Conservation (phyloP, 2,113 vertebrate genomes). For the Phalacrocorax carbo region DNA sequence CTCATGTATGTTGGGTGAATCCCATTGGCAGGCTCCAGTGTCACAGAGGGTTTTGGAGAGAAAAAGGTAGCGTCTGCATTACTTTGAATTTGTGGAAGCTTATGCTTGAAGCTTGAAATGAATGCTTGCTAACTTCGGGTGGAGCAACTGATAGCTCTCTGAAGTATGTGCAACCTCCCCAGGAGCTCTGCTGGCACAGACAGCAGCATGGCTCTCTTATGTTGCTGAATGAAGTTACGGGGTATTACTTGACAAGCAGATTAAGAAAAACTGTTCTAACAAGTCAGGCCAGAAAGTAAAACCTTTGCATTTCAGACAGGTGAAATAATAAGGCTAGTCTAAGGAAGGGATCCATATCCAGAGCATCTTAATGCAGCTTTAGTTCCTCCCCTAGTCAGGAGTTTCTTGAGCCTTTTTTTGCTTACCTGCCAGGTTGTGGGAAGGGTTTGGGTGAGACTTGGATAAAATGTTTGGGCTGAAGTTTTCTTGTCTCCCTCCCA, state of each 20-base stretch:
- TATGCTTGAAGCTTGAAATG: not conserved
- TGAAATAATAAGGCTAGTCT: slow-evolving; percentile 5
- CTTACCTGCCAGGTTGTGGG: not conserved
- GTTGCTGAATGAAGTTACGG: not conserved
- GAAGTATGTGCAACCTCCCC: not conserved
- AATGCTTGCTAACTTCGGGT: not conserved
- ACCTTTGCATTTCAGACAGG: not conserved
- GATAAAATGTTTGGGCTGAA: not conserved
- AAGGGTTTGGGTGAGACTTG: not conserved
- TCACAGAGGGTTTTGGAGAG: not conserved
- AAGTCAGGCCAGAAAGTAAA: not conserved
- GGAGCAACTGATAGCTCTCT: not conserved
- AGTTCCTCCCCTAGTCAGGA: not conserved
- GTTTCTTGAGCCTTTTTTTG: not conserved
- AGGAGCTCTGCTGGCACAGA: not conserved
- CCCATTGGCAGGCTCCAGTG: not conserved
- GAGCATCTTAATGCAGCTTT: not conserved
- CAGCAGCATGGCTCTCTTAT: not conserved
- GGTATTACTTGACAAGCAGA: not conserved
- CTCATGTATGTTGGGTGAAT: not conserved
- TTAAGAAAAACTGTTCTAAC: not conserved
- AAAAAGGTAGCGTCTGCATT: not conserved
- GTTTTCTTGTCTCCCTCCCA: slow-evolving; percentile 56
- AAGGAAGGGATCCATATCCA: not conserved
- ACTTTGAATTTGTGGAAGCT: not conserved